Evolutionary conservation across 2,888 invertebrate species (phyloP), one percentile per base, ranked within the genome.

Genomic region (Odontocolon sp.): DNA sequence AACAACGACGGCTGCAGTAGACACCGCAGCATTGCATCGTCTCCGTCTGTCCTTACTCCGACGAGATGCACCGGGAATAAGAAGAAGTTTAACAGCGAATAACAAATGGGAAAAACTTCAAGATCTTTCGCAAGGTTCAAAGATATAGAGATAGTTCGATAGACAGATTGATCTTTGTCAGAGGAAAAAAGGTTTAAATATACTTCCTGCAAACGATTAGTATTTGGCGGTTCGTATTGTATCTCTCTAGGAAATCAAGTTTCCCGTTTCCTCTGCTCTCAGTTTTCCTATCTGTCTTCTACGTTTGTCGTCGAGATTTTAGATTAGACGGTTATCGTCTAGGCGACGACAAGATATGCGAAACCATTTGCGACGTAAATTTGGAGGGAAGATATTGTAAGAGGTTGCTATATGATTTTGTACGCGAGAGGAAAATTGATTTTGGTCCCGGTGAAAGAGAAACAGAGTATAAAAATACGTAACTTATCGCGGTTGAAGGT

Each of bases 61-160:
- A 18, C 56, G 63, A 73, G 73, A 82, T 84, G 85, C 86, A 76
- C 8, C 69, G 50, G 69, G 84, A 85, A 86, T 86, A 80, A 81
- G 83, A 83, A 81, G 77, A 78, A 69, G 69, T 69, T 4, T 16
- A 28, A 54, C 26, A 28, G 45, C 56, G 6, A 14, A 16, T 11
- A 14, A n/a, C 28, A 38, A 45, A 23, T 14, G 42, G 21, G 11
- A 21, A 69, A 52, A 59, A 36, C 11, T 6, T 16, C 16, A 6
- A 45, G 47, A 70, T 76, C 70, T 66, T 42, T 59, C 33, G 14
- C 59, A 57, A 14, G 40, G 40, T n/a, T 31, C 42, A 18, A 0
- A 4, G 21, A 36, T 50, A 14, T 6, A 26, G 42, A 66, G 56
- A 59, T 47, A 33, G 47, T 28, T 45, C 45, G 31, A 21, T 9